Percentiles rank a stretch among this genome's conserved stretches.
These are phyloP conservation scores for Anguilla rostrata DNA, from an alignment of 2,113 vertebrate genomes.

Conservation along the genomic window DNA sequence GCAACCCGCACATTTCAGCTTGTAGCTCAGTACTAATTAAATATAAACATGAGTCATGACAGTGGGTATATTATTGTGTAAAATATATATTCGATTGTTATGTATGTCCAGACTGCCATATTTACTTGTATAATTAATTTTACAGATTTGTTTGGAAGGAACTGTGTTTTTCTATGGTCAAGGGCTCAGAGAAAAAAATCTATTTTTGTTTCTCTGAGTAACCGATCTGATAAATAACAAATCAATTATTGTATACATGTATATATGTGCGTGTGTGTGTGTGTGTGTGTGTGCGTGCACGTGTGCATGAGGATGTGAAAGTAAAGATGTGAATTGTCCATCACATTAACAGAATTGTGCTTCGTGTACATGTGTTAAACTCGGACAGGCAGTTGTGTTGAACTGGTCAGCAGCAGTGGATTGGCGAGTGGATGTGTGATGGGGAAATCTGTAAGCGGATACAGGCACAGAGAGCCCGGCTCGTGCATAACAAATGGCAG, in stretches of 20 bases:
- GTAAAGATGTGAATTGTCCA: no score
- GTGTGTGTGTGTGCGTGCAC: no score
- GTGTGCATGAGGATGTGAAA: no score
- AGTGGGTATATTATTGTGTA: background rate
- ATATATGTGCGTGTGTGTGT: no score
- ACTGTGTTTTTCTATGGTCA: no score
- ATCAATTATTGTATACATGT: no score
- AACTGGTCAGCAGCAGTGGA: background rate
- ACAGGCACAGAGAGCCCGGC: conserved; percentile 33
- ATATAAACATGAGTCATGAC: background rate
- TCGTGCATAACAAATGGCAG: conserved; percentile 64
- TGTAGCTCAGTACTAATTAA: background rate
- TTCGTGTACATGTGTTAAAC: background rate
- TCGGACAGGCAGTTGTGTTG: background rate
- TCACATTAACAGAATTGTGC: no score
- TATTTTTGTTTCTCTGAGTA: no score
- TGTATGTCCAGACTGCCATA: background rate
- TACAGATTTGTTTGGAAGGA: no score
- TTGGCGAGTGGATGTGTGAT: conserved; percentile 28
- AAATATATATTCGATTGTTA: background rate
- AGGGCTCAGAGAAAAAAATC: no score
- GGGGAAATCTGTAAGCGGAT: conserved; percentile 34
- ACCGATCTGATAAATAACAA: no score
- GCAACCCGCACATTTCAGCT: background rate
- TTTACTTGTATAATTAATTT: background rate